A percentile compares a stretch with the other conserved stretches of the same genome.
Conservation (phyloP, 1,140 invertebrate species). For the Drosophila ironensis region DNA sequence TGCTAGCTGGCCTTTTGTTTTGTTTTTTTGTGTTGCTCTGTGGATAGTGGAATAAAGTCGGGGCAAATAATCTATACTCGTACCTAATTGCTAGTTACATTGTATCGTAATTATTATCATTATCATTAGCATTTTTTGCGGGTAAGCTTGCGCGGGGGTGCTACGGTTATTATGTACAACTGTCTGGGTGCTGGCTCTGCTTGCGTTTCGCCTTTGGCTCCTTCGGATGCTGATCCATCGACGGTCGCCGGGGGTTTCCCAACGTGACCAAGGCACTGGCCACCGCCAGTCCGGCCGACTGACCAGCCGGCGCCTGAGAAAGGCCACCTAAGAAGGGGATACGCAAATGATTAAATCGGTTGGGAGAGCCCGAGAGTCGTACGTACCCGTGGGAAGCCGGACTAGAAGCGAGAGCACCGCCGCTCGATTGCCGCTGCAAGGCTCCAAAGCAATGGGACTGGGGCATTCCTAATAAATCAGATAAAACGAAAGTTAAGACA, state of each 20-base stretch:
- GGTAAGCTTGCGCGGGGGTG: constrained; percentile 35
- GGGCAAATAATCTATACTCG: constrained; percentile 57
- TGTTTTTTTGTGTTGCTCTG: constrained; percentile 21
- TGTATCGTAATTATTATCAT: constrained; percentile 64
- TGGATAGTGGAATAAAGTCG: constrained; percentile 60
- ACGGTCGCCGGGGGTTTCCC: constrained; percentile 89
- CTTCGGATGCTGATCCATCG: constrained; percentile 86
- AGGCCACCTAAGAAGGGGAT: constrained; percentile 70
- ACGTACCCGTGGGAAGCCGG: constrained; percentile 89
- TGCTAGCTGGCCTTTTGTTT: constrained; percentile 41
- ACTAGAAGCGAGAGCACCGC: constrained; percentile 96
- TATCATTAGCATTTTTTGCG: constrained; percentile 46
- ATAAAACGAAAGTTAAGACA: neutral
- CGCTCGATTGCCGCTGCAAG: constrained; percentile 93
- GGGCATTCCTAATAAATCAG: constrained; percentile 85
- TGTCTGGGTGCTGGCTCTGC: constrained; percentile 89
- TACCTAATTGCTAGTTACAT: constrained; percentile 72
- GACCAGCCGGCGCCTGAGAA: constrained; percentile 90
- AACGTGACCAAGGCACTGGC: constrained; percentile 93
- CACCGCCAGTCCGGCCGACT: constrained; percentile 91
- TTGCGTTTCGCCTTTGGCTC: constrained; percentile 86
- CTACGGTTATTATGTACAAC: constrained; percentile 81
- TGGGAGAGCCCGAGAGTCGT: neutral
- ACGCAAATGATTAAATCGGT: neutral
- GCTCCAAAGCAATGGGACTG: constrained; percentile 96